phyloP scores from a whole-genome alignment of 64 coral and sea anemone species.

The Pachyseris speciosa region DNA sequence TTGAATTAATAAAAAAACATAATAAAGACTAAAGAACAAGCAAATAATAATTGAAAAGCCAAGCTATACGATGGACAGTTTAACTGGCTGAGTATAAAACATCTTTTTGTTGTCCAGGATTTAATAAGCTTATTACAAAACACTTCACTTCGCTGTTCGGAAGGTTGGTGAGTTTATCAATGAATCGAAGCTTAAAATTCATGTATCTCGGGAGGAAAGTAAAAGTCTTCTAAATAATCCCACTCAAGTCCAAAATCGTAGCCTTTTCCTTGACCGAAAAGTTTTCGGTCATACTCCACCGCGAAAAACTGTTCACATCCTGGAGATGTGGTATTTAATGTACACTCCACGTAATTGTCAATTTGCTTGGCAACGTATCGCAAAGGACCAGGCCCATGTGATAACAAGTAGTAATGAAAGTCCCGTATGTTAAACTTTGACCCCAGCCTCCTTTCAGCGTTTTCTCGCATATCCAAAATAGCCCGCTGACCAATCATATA shows the following conservation, averaged over 20 bases:
- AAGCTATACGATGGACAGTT: too few relatives aligned
- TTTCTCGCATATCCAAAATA: slow-evolving; percentile 42
- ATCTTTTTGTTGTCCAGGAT: too few relatives aligned
- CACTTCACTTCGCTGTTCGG: too few relatives aligned
- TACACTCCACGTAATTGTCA: slow-evolving; percentile 58
- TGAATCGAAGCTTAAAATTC: too few relatives aligned
- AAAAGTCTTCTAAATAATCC: slow-evolving; percentile 20
- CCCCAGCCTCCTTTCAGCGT: slow-evolving; percentile 37
- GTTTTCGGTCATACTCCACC: background rate
- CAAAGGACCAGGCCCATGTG: slow-evolving; percentile 44
- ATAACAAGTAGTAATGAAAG: slow-evolving; percentile 73
- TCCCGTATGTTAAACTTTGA: slow-evolving; percentile 58
- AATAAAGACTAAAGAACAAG: too few relatives aligned
- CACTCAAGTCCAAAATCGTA: slow-evolving; percentile 11
- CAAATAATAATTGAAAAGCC: too few relatives aligned
- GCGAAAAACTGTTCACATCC: slow-evolving; percentile 25
- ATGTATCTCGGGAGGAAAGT: slow-evolving; percentile 40
- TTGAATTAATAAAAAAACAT: too few relatives aligned
- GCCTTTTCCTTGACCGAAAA: background rate
- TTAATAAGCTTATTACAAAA: too few relatives aligned
- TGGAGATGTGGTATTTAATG: background rate
- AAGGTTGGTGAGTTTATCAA: too few relatives aligned
- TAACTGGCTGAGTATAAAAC: too few relatives aligned
- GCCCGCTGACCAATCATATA: slow-evolving; percentile 80
- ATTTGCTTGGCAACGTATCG: slow-evolving; percentile 40